phyloP scores from a whole-genome alignment of 2,797 vertebrate species.

The Clarias platycephalus region DNA sequence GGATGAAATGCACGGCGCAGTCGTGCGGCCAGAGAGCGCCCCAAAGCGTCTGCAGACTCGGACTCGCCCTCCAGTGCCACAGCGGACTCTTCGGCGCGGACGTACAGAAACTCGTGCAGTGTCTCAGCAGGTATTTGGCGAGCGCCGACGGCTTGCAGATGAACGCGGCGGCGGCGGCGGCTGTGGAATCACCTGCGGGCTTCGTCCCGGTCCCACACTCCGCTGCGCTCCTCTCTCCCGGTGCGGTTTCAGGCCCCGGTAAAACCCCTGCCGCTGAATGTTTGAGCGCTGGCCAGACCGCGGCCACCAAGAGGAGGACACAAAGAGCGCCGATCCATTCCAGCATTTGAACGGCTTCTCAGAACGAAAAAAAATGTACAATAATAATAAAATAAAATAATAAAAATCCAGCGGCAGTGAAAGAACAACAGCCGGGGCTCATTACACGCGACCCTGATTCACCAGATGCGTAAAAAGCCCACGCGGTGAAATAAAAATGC shows the following conservation, averaged over 20 bases:
- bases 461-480: constrained; percentile 4
- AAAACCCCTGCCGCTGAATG: constrained; percentile 59
- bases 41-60: constrained; percentile 72
- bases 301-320: constrained; percentile 68
- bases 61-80: constrained; percentile 75
- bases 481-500: background rate
- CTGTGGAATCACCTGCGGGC: constrained; percentile 41
- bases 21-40: constrained; percentile 72
- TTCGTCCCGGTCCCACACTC: constrained; percentile 36
- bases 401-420: constrained; percentile 10
- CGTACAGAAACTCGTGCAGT: constrained; percentile 72
- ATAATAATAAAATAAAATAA: background rate
- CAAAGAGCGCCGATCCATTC: constrained; percentile 69
- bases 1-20: constrained; percentile 73
- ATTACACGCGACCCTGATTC: background rate
- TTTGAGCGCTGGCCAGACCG: constrained; percentile 68
- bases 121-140: constrained; percentile 78
- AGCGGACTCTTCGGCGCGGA: constrained; percentile 62
- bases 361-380: background rate
- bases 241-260: constrained; percentile 52
- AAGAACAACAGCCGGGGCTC: background rate
- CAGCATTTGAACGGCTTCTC: constrained; percentile 69
- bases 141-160: constrained; percentile 81
- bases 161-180: constrained; percentile 64
- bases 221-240: constrained; percentile 48